Base-by-base conservation (phyloP, 1,140 invertebrate genomes). In the Diachasmimorpha longicaudata region DNA sequence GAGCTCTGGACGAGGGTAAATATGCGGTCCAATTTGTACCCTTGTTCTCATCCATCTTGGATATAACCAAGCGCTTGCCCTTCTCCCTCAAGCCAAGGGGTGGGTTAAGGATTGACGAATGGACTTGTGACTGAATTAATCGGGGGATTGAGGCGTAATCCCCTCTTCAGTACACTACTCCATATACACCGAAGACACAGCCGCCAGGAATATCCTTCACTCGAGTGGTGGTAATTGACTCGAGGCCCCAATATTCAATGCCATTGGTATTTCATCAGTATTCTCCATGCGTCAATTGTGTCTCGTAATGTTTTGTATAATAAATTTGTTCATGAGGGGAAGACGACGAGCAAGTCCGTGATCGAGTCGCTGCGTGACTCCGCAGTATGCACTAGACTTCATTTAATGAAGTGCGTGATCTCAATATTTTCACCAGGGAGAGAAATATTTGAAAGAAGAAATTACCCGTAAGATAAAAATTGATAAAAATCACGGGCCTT, bases 21-120 rank as follows among this genome's bases (percentile, higher is more conserved):
- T 63, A 25, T 25, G n/a, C 19, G 42, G 39, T 74, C 19, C 72
- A 74, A 74, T 74, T 74, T 74, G 72, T 63, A 67, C 58, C 58
- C 72, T 74, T 74, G 72, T 74, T 68, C 36, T 37, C 36, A 36
- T 68, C 42, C 23, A 21, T 68, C 23, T 72, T 69, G n/a, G 13
- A 19, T 44, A 25, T 55, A 52, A 72, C 23, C 44, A 23, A 31
- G 6, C 31, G 31, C 23, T 55, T 58, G 36, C 14, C 19, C 25
- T 19, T 70, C 46, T 21, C 39, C 1, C 19, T 4, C 36, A 31
- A n/a, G 10, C 46, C 31, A 25, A 23, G 9, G n/a, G 31, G 23
- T 0, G n/a, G 14, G 11, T n/a, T 68, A 19, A 68, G 36, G 31
- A 68, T 68, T 68, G 66, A 68, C 66, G 66, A 68, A 37, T 36